Evolutionary conservation across 2,888 invertebrate genomes (phyloP).

Genomic region (Gerris lacustris): DNA sequence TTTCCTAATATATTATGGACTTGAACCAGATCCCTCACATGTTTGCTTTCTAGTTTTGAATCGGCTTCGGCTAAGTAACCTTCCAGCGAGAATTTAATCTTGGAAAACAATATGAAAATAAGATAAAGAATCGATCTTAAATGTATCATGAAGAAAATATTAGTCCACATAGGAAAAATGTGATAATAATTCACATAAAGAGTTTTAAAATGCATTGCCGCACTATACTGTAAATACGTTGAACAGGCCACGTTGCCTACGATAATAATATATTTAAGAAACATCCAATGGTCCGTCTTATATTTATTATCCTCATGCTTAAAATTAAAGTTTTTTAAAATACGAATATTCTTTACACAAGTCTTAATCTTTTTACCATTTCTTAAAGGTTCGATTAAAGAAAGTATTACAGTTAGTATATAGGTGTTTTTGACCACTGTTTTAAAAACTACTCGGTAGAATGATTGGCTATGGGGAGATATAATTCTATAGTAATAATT

Average conservation of each 20-base stretch:
- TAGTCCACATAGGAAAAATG: background rate
- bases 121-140: background rate
- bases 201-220: background rate
- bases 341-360: background rate
- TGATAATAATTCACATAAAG: background rate
- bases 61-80: background rate
- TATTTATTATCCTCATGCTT: background rate
- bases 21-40: background rate
- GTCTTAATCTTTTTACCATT: background rate
- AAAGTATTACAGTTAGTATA: background rate
- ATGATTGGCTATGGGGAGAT: background rate
- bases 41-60: background rate
- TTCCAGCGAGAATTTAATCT: background rate
- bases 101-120: background rate
- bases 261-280: background rate
- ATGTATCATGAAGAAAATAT: background rate
- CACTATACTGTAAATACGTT: background rate
- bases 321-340: background rate
- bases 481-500: background rate
- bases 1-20: background rate
- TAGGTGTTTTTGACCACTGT: background rate
- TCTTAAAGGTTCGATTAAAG: background rate
- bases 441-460: background rate
- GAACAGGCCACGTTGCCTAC: background rate
- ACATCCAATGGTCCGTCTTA: background rate